Evolutionary conservation across 2,113 vertebrate species (phyloP), one percentile per base, ranked within the genome.

Genomic region (Tragulus kanchil): DNA sequence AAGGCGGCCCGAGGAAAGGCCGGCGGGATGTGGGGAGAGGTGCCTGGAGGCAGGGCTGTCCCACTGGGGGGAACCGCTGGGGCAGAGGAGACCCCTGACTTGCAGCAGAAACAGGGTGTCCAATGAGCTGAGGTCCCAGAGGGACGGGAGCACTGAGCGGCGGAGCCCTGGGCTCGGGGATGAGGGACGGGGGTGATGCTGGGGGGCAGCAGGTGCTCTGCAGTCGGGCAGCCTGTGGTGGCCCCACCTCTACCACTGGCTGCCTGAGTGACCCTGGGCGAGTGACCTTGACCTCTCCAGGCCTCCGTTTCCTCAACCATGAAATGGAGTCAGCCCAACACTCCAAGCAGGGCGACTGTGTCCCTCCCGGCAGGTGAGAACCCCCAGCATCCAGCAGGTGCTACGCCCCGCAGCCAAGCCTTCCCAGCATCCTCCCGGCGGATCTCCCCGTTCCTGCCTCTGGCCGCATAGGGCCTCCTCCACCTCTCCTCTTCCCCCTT

Each of bases 21-120:
- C 1, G 1, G 13, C 3, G 8, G 45, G 67, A 50, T 56, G n/a
- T 78, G 59, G 75, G 52, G 17, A n/a, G 17, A 15, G 36, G 56
- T 54, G 45, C 21, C 82, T n/a, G 9, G 59, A 84, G 67, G n/a
- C 89, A n/a, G 71, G 58, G 61, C 79, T 59, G 25, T 23, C 58
- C 90, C 4, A 0, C 12, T 12, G 36, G 23, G 15, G 23, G 25
- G 73, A 48, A 54, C 25, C n/a, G 36, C 31, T 2, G 3, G 17
- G 84, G 79, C 45, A 59, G 64, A 58, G 17, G 6, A 50, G 87
- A 64, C 69, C 89, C 93, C 23, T 8, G 17, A 54, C 91, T 64
- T 85, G 85, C 42, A 82, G 93, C 69, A 83, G 87, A 90, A 69
- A 85, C 45, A 16, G 81, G 85, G 84, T 69, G 42, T 93, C 85